Evolutionary conservation across 92 coral and sea anemone species (phyloP), one percentile per base, ranked within the genome.

Genomic region (Paragorgia papillata): DNA sequence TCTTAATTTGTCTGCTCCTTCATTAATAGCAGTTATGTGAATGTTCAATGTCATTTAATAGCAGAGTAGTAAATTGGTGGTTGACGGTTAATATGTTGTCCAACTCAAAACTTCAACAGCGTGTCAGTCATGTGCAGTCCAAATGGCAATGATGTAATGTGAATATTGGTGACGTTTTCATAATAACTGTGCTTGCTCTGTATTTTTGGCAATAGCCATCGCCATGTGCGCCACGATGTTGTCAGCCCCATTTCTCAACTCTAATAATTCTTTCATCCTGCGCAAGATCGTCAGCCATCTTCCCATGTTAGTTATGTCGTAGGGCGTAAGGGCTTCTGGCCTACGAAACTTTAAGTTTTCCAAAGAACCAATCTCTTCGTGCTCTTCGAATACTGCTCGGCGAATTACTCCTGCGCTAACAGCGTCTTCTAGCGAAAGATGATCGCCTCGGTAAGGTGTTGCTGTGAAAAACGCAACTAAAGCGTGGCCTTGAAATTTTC

Each of bases 391-490:
- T 3, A 1, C 3, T 5, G 74, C 76, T 14, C 12, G 0, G 24
- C 89, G 89, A 43, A 86, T 80, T 0, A 81, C 57, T 59, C 89
- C 58, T 3, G 15, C 24, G 0, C 34, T 12, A 27, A 73, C 53
- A 0, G 89, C 89, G 0, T 33, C 40, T 2, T 53, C 31, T 0
- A 76, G 69, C 2, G 28, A 0, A 17, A 86, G 69, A 35, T 33
- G 80, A 58, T 85, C 85, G n/a, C 77, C 73, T 41, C 85, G 68
- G 48, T 27, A 80, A 3, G 85, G 85, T 0, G 85, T 85, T 8
- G 89, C 89, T 3, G 89, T 85, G 17, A 85, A 74, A 53, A 85
- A 73, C 1, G 57, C 82, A 19, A 84, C 85, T 50, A 44, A 0
- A 9, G 80, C 75, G 24, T 66, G 66, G 4, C 12, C 0, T 25